Conservation (phyloP, 2,888 invertebrate genomes). For the Torymus aiolomorphi region DNA sequence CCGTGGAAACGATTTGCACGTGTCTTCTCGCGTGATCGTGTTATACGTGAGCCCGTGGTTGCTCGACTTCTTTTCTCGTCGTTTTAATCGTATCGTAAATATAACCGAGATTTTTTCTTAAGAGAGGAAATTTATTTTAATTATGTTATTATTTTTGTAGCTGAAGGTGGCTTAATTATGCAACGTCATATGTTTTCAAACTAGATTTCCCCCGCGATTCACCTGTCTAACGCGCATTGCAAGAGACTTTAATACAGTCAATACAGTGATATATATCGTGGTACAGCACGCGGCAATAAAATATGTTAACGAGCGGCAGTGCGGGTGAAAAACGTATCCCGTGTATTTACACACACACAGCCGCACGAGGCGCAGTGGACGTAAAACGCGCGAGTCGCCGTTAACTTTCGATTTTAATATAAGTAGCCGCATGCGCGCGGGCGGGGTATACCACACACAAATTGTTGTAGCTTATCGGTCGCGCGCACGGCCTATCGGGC, state of each 20-base stretch:
- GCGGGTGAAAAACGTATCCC: background rate
- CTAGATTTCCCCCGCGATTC: too few species aligned
- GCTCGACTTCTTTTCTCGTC: background rate
- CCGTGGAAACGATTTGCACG: slow-evolving; percentile 43
- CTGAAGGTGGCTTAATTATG: too few species aligned
- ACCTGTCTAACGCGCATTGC: too few species aligned
- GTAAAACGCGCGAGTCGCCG: background rate
- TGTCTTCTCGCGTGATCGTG: slow-evolving; percentile 18
- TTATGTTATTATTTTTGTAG: too few species aligned
- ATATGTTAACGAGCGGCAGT: background rate
- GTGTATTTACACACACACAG: background rate
- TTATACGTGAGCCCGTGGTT: background rate
- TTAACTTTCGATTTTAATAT: slow-evolving; percentile 31
- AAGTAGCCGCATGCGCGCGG: slow-evolving; percentile 4
- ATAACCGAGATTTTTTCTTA: too few species aligned
- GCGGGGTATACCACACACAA: slow-evolving; percentile 12
- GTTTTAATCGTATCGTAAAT: too few species aligned
- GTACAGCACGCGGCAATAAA: background rate
- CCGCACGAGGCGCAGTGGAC: too few species aligned
- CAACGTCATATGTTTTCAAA: too few species aligned
- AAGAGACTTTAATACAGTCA: too few species aligned
- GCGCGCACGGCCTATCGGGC: slow-evolving; percentile 4
- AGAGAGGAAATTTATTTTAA: too few species aligned
- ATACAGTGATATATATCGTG: too few species aligned
- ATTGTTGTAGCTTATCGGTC: slow-evolving; percentile 47